Conservation (phyloP, 2,797 vertebrate genomes). For the Sciaenops ocellatus region DNA sequence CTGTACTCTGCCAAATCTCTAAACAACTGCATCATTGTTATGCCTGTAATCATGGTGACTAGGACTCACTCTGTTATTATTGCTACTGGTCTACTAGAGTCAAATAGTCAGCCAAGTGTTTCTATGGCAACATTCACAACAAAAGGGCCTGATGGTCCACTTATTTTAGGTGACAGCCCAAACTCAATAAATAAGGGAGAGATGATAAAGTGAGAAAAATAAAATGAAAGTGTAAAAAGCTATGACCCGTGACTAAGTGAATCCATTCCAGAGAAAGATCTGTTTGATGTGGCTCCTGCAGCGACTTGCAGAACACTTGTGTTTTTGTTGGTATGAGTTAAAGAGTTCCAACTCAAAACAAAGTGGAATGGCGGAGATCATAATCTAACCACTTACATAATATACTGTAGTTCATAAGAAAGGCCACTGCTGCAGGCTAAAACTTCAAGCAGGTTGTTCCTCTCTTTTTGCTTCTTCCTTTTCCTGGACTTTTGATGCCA, state of each 20-base stretch:
- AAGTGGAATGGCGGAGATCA: neutral
- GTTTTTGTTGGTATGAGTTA: neutral
- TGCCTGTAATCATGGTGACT: conserved; percentile 40
- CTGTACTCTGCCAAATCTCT: conserved; percentile 2
- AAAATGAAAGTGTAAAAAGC: conserved; percentile 32
- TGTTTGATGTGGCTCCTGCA: neutral
- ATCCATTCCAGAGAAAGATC: neutral
- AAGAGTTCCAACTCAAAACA: neutral
- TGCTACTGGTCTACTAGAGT: conserved; percentile 23
- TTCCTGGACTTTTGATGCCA: no score
- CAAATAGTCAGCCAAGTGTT: conserved; percentile 34
- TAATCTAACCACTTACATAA: neutral
- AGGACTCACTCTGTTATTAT: conserved; percentile 31
- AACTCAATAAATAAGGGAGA: conserved; percentile 28
- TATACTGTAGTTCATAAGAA: neutral
- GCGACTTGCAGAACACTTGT: neutral
- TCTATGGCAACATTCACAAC: conserved; percentile 55
- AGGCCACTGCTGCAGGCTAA: neutral
- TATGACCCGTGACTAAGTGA: neutral
- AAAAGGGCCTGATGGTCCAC: conserved; percentile 19
- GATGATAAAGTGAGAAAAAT: conserved; percentile 23
- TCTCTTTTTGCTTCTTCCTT: no score
- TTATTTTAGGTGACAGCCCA: conserved; percentile 33
- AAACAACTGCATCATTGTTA: conserved; percentile 37
- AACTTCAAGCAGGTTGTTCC: no score